Evolutionary conservation across 2,797 vertebrate species (phyloP), one percentile per base, ranked within the genome.

Genomic region (Eulemur coronatus): DNA sequence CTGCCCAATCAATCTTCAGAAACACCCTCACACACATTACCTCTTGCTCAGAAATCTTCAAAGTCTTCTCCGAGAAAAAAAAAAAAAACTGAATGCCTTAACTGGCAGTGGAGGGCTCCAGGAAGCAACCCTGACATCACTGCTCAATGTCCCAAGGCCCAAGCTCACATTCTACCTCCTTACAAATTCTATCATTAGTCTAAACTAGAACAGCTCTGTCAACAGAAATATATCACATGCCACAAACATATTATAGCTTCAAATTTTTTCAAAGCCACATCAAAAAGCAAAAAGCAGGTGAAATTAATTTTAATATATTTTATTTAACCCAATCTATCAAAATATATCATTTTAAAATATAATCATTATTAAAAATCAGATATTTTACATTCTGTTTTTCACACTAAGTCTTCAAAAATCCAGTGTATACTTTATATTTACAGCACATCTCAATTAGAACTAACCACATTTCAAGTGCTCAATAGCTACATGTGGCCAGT

Each of bases 361-460:
- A 50, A 65, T 70, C 41, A 61, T 67, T 73, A 50, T 28, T 69
- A 78, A 89, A 92, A 70, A 33, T 48, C 18, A 89, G 50, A 20
- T 41, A 8, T 20, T 91, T 88, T 78, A 38, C 46, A 14, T 12
- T 5, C 14, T 10, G 7, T 76, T 84, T 67, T 87, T 84, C 35
- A 46, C 57, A 88, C 52, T 79, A 76, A 79, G 2, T 55, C 87
- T 95, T 96, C 50, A 79, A 91, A 91, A 91, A 85, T 14, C 28
- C 50, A 61, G 9, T 7, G 33, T 65, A 18, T 38, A 81, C 59
- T 89, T 89, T 91, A 28, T 72, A 90, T 46, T 89, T 63, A 72
- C 1, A 59, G 50, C 26, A 59, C 61, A 84, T 70, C 14, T 88
- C 59, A 41, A 41, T 35, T 72, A 28, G 28, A 86, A 82, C 65